These are phyloP conservation scores for Anarsia innoxiella DNA, from an alignment of 2,888 invertebrate species.

Conservation along the genomic window DNA sequence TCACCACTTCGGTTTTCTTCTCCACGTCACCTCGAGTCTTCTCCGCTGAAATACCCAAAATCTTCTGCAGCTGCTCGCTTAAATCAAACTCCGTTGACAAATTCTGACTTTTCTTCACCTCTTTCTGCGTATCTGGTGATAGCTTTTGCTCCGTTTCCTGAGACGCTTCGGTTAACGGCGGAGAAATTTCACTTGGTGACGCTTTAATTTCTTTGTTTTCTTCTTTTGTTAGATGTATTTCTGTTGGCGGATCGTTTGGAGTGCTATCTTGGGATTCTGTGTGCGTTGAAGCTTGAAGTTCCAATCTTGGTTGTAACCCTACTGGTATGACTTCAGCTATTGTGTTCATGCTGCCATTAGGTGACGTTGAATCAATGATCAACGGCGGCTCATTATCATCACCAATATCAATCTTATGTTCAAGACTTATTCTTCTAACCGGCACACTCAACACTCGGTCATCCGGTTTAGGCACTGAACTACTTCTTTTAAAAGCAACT, in stretches of 20 bases:
- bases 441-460: slow-evolving; percentile 46
- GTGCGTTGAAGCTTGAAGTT: slow-evolving; percentile 43
- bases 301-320: slow-evolving; percentile 52
- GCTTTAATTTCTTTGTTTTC: slow-evolving; percentile 50
- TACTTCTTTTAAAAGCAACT: slow-evolving; percentile 60
- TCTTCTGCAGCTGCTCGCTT: slow-evolving; percentile 68
- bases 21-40: slow-evolving; percentile 57
- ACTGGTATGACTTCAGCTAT: slow-evolving; percentile 66
- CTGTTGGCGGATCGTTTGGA: slow-evolving; percentile 64
- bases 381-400: slow-evolving; percentile 69
- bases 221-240: slow-evolving; percentile 57
- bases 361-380: slow-evolving; percentile 63
- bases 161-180: slow-evolving; percentile 47
- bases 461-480: slow-evolving; percentile 61
- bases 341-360: slow-evolving; percentile 61
- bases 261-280: slow-evolving; percentile 61
- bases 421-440: slow-evolving; percentile 56
- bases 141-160: slow-evolving; percentile 57
- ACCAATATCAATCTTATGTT: slow-evolving; percentile 68
- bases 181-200: slow-evolving; percentile 66
- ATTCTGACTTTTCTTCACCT: slow-evolving; percentile 68
- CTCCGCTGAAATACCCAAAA: slow-evolving; percentile 65
- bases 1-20: slow-evolving; percentile 49
- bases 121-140: slow-evolving; percentile 62
- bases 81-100: slow-evolving; percentile 68